Base-by-base conservation (phyloP, 2,113 vertebrate genomes). In the Phrynocephalus versicolor region DNA sequence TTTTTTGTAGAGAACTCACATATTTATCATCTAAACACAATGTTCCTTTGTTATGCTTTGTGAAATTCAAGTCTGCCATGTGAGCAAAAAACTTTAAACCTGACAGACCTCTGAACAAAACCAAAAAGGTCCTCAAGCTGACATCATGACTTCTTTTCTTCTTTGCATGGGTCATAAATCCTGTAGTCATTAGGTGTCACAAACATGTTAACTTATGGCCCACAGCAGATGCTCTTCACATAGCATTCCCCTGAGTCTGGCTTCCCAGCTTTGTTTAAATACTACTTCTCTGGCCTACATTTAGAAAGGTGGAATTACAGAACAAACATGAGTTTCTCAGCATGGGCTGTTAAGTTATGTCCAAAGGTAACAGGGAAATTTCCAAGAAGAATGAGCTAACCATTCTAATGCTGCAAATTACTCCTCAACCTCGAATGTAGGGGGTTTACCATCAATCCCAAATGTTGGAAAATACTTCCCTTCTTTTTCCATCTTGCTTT, bases 321-420 rank as follows among this genome's bases (percentile, higher is more conserved):
- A 73, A 73, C 51, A 73, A 85, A 80, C 39, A 55, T 27, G 41
- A 55, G 21, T 41, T 33, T 72, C 30, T 89, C 21, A 65, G 3
- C 37, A 39, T 79, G 7, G 57, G 14, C 80, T 30, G 5, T 74
- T 8, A 51, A 15, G 57, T 90, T 65, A 25, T 60, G 74, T 87
- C 58, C 7, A 91, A 86, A 90, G 86, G 45, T 85, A 88, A 84
- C 79, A 16, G 77, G 82, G 71, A 16, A 1, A 58, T 90, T 91
- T 92, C 78, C 0, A 13, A 72, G 21, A 60, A 45, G 86, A 85
- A 82, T 2, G 0, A 0, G 60, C 0, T 27, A 33, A 85, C 82
- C 39, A 75, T 88, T 64, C 64, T 83, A 73, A 25, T 37, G 57
- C 37, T 85, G 6, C 23, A 80, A 27, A 7, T 35, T 85, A 33